These are phyloP conservation scores for Sarcophilus harrisii DNA, from an alignment of 2,797 vertebrate genomes.

Conservation along the genomic window DNA sequence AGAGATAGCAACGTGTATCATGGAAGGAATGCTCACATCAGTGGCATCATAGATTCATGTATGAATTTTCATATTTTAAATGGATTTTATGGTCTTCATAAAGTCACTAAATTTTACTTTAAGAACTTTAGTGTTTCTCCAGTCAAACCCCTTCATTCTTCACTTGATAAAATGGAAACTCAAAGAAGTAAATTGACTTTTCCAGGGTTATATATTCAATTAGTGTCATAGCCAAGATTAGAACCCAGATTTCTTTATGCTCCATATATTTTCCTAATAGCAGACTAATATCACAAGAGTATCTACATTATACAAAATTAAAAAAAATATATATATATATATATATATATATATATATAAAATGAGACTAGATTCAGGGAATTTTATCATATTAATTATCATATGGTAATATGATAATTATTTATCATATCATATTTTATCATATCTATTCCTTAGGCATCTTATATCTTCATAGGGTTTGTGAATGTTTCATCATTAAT, in stretches of 20 bases:
- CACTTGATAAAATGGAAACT: neutral
- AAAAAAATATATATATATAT: neutral
- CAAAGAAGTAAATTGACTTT: neutral
- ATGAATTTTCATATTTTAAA: neutral
- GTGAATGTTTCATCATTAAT: neutral
- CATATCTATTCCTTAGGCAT: neutral
- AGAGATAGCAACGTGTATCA: neutral
- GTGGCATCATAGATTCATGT: neutral
- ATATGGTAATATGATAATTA: too few species aligned
- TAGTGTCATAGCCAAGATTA: neutral
- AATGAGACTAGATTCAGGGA: neutral
- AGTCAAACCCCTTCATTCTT: neutral
- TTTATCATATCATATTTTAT: too few species aligned
- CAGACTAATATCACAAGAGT: neutral
- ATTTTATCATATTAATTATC: conserved; percentile 19
- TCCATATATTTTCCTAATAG: neutral
- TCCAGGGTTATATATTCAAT: neutral
- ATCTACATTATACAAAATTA: neutral
- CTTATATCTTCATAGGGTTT: neutral
- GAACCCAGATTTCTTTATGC: neutral
- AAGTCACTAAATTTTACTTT: neutral
- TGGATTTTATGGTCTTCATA: too few species aligned
- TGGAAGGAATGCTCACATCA: neutral
- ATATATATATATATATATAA: too few species aligned
- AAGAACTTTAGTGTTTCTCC: neutral